phyloP scores from a whole-genome alignment of 2,888 invertebrate genomes.

The Xanthia togata region DNA sequence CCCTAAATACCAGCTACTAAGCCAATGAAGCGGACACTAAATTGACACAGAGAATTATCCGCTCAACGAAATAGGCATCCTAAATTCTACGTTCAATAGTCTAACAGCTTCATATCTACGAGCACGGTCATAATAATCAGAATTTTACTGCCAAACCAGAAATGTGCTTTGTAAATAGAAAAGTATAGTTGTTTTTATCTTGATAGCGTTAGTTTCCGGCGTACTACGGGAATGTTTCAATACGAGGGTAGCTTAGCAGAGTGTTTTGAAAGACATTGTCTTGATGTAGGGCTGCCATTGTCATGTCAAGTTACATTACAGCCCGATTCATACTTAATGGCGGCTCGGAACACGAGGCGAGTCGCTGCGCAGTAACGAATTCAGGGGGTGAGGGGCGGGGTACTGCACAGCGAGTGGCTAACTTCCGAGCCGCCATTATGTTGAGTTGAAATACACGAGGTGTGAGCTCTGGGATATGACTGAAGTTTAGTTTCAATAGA shows the following conservation, averaged over 20 bases:
- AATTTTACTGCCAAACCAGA: background rate
- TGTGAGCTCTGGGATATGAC: background rate
- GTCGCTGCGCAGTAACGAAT: too few species aligned
- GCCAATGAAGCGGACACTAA: slow-evolving; percentile 16
- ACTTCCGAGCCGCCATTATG: too few species aligned
- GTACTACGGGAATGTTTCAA: slow-evolving; percentile 24
- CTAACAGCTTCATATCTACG: background rate
- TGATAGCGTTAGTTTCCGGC: slow-evolving; percentile 7
- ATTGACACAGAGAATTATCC: slow-evolving; percentile 29
- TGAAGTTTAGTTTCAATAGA: background rate
- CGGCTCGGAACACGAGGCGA: too few species aligned
- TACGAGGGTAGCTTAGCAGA: slow-evolving; percentile 17
- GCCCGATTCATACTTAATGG: too few species aligned
- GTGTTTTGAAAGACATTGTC: slow-evolving; percentile 41
- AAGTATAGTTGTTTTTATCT: slow-evolving; percentile 20
- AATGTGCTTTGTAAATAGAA: slow-evolving; percentile 4
- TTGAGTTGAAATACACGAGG: too few species aligned
- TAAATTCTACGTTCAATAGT: slow-evolving; percentile 26
- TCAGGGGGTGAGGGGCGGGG: too few species aligned
- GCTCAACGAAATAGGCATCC: slow-evolving; percentile 7
- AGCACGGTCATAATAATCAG: background rate
- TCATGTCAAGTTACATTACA: background rate
- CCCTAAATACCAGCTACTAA: background rate
- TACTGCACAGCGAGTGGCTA: too few species aligned
- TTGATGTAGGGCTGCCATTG: background rate